A percentile compares a stretch with the other conserved stretches of the same genome.
These are phyloP conservation scores for Bujurquina vittata DNA, from an alignment of 2,113 vertebrate species.

Conservation along the genomic window DNA sequence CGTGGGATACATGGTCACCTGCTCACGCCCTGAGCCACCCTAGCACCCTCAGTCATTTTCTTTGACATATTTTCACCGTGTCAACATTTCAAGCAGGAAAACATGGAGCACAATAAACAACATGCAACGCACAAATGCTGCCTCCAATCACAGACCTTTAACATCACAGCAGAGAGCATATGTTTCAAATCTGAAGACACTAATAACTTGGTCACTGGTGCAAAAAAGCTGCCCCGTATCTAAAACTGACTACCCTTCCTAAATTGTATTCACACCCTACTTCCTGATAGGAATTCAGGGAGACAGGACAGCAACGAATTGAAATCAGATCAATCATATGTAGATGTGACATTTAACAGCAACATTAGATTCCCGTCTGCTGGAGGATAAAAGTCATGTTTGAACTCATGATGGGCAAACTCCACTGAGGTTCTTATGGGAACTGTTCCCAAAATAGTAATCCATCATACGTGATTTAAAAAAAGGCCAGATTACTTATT, in stretches of 20 bases:
- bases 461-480: constrained; percentile 18
- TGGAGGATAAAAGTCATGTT: constrained; percentile 75
- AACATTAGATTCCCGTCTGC: constrained; percentile 69
- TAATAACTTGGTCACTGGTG: constrained; percentile 30
- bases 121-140: background rate
- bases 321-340: constrained; percentile 80
- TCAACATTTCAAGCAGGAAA: background rate
- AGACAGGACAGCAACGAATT: constrained; percentile 60
- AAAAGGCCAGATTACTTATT: background rate
- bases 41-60: too few species aligned
- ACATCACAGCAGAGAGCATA: background rate
- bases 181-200: constrained; percentile 21
- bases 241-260: constrained; percentile 58
- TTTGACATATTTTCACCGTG: background rate
- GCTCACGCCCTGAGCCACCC: too few species aligned
- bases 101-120: background rate
- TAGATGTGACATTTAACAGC: constrained; percentile 81
- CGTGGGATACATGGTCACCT: too few species aligned
- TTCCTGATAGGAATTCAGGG: constrained; percentile 65
- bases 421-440: constrained; percentile 52
- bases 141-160: background rate
- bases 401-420: constrained; percentile 68
- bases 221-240: constrained; percentile 33
- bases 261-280: constrained; percentile 50
- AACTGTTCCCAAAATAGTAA: constrained; percentile 25